Evolutionary conservation across 2,888 invertebrate species (phyloP), one percentile per base, ranked within the genome.

Genomic region (Oligia fasciuncula): DNA sequence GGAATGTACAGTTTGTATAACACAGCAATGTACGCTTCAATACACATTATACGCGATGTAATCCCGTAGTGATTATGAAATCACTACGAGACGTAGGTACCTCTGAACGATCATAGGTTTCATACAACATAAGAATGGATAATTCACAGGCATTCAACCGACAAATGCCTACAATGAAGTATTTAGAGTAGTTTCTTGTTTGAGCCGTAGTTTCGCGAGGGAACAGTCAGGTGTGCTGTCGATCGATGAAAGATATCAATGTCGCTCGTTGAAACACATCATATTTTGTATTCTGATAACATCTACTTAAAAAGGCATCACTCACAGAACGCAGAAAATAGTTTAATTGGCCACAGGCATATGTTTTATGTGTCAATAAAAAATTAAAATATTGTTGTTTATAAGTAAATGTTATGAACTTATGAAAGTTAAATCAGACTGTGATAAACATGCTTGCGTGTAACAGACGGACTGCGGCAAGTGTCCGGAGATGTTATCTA

Each of bases 181-280:
- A 85, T 66, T 76, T 63, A 19, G 2, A 65, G 29, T 72, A 51
- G 19, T 77, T 70, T 77, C 70, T 73, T 81, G 57, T 68, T 73
- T 13, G 43, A 49, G 60, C 72, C 57, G 69, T 73, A 75, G 78
- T 74, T 77, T 81, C 29, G 83, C 79, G 76, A 79, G 88, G 80
- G 84, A 87, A 84, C 40, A 69, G 79, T 43, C 88, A 87, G 81
- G 68, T 82, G 76, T 81, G 70, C 43, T 79, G 57, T 57, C 80
- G 80, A 80, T 87, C 87, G 87, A 87, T 88, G 69, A 57, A 57
- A 46, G 51, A 79, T 79, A 80, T 81, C 76, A 70, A 81, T 75
- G 84, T 79, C 77, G 51, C 66, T 79, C 67, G 73, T 62, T 80
- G 74, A 67, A 73, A 85, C 73, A 73, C 62, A 75, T 67, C 66